phyloP scores from a whole-genome alignment of 2,888 invertebrate genomes.

The Lomographa bimaculata region DNA sequence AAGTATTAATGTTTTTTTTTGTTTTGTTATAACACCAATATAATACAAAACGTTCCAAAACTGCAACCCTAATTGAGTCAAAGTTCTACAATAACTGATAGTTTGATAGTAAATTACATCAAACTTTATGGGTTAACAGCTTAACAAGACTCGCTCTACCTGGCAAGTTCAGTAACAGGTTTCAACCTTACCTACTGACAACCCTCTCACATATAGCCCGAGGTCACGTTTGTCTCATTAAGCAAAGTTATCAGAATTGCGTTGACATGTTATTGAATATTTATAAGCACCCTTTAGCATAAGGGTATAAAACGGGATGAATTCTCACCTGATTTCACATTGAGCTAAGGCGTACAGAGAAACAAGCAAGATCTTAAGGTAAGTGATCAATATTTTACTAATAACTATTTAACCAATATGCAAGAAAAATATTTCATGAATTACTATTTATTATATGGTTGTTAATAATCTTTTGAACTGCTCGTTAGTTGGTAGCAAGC shows the following conservation, averaged over 20 bases:
- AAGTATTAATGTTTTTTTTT: too few species aligned
- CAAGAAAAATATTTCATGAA: too few species aligned
- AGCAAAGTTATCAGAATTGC: conserved; percentile 11
- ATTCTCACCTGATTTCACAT: conserved; percentile 36
- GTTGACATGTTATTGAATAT: conserved; percentile 60
- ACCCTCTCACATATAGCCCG: neutral
- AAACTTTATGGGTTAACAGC: conserved; percentile 15
- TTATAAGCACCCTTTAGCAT: conserved; percentile 39
- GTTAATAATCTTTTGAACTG: too few species aligned
- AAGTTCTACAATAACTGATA: conserved; percentile 19
- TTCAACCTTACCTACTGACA: neutral
- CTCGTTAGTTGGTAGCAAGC: too few species aligned
- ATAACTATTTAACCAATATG: too few species aligned
- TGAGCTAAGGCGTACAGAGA: conserved; percentile 33
- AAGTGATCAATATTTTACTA: conserved; percentile 6
- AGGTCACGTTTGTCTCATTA: conserved; percentile 30
- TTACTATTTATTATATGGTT: too few species aligned
- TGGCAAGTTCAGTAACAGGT: conserved; percentile 1
- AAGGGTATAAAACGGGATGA: conserved; percentile 52
- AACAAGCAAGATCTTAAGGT: conserved; percentile 31
- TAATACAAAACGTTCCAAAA: too few species aligned
- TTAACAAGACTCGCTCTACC: conserved; percentile 15
- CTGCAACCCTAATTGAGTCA: conserved; percentile 12
- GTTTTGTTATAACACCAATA: too few species aligned
- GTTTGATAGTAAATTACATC: conserved; percentile 15